These are phyloP conservation scores for Aplidium turbinatum DNA, from an alignment of 23 tunicate species.

Conservation along the genomic window DNA sequence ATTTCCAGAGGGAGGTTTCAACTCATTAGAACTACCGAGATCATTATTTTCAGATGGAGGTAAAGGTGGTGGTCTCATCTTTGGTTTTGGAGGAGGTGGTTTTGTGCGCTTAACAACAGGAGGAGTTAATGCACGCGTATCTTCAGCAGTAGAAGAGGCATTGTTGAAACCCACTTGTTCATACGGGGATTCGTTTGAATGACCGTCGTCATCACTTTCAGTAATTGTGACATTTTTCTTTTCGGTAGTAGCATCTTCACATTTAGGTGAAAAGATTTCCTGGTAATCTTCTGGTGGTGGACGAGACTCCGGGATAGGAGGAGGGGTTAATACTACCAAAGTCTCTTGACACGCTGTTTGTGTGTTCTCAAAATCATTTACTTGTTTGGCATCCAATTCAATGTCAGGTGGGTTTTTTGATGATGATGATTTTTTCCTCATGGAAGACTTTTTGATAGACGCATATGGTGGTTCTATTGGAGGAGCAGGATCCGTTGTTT, in stretches of 20 bases:
- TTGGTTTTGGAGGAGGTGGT: neutral
- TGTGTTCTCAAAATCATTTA: neutral
- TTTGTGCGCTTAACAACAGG: no score
- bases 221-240: neutral
- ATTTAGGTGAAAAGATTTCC: constrained; percentile 12
- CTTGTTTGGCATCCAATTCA: neutral
- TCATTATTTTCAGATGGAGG: no score
- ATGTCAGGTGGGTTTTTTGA: neutral
- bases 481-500: constrained; percentile 1
- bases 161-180: neutral
- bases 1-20: no score
- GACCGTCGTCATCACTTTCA: neutral
- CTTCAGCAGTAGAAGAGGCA: no score
- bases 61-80: neutral
- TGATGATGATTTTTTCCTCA: neutral
- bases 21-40: no score
- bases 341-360: neutral
- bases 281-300: constrained; percentile 47
- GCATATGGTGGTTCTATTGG: constrained; percentile 25
- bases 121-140: no score
- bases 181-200: neutral
- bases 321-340: constrained; percentile 17
- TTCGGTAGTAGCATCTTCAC: neutral
- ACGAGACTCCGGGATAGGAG: constrained; percentile 36
- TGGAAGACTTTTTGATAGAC: constrained; percentile 1